Percentiles rank a stretch among this genome's conserved stretches.
These are phyloP conservation scores for Enteromius paludinosus DNA, from an alignment of 2,797 vertebrate genomes.

Conservation along the genomic window DNA sequence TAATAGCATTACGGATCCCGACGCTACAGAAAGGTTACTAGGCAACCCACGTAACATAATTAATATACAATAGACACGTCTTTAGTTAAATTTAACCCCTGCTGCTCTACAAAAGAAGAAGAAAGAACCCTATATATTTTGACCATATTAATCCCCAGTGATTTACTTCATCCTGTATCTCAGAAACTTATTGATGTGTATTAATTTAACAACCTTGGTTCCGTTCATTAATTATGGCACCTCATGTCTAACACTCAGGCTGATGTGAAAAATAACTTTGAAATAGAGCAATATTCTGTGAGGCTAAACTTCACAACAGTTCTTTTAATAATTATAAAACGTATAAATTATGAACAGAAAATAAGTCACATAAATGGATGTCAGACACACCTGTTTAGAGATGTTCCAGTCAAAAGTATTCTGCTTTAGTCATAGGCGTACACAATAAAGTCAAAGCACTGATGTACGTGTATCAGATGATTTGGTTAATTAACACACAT, in stretches of 20 bases:
- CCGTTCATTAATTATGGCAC: background rate
- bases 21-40: background rate
- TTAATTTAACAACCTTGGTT: constrained; percentile 7
- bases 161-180: background rate
- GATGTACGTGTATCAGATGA: too few species aligned
- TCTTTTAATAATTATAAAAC: background rate
- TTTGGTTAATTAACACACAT: background rate
- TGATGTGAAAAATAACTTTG: background rate
- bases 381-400: background rate
- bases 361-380: background rate
- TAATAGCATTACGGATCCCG: background rate
- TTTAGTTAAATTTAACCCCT: background rate
- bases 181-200: background rate
- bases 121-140: background rate
- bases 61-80: background rate
- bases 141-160: background rate
- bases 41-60: background rate
- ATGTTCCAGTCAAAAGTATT: background rate
- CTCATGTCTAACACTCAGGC: background rate
- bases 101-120: background rate
- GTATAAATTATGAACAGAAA: background rate
- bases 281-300: too few species aligned
- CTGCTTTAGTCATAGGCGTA: too few species aligned
- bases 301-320: background rate
- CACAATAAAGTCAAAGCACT: background rate